phyloP scores from a whole-genome alignment of 2,888 invertebrate genomes.

The Pristionchus fissidentatus region DNA sequence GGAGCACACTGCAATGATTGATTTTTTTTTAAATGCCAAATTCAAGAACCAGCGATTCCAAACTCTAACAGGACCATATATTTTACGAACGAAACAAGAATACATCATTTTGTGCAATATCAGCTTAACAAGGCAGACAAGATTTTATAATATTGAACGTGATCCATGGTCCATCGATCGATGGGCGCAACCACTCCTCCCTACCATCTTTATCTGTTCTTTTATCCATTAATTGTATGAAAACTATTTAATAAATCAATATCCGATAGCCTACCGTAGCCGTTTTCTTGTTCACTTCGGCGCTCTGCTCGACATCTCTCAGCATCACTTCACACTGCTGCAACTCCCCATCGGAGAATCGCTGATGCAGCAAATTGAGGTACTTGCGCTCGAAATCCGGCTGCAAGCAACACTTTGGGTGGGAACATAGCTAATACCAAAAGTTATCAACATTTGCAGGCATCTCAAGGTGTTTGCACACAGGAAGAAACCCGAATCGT shows the following conservation, averaged over 20 bases:
- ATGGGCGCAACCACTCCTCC: no score
- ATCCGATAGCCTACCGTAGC: not conserved
- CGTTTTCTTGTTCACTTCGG: conserved; percentile 50
- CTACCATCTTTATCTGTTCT: no score
- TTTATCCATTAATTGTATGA: no score
- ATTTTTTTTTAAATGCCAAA: not conserved
- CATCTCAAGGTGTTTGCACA: not conserved
- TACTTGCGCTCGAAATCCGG: conserved; percentile 85
- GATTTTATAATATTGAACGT: no score
- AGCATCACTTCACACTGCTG: conserved; percentile 98
- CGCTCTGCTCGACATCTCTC: conserved; percentile 95
- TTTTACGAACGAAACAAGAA: no score
- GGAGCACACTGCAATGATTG: conserved; percentile 76
- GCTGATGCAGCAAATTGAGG: conserved; percentile 90
- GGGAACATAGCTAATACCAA: not conserved
- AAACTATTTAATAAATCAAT: no score
- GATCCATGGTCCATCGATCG: no score
- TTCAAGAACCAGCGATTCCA: no score
- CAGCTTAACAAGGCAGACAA: no score
- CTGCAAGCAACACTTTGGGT: conserved; percentile 49
- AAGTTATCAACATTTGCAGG: not conserved
- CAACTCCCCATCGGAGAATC: conserved; percentile 93
- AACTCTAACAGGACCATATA: no score
- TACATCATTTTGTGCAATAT: no score
- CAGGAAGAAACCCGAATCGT: no score